Base-by-base conservation (phyloP, 1,140 invertebrate genomes). In the Zaprionus vittiger region DNA sequence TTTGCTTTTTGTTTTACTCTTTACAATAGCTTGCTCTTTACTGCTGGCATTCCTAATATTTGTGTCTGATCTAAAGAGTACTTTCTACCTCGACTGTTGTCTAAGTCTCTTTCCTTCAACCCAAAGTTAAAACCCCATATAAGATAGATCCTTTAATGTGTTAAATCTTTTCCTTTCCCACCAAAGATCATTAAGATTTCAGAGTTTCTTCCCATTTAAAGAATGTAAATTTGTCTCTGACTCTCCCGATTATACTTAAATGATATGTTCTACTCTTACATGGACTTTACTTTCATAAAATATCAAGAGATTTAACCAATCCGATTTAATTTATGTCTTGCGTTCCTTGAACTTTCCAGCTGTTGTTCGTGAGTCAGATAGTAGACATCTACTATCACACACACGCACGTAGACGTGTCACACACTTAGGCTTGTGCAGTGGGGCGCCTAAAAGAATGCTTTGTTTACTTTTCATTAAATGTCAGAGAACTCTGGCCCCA, bases 391-490 rank as follows among this genome's bases (percentile, higher is more conserved):
- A 31, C 55, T 24, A 26, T 60, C 54, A 59, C 41, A 59, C 59
- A 55, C 34, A 26, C 28, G 55, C 34, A 55, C 20, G 12, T 52
- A 5, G 11, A 52, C 9, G 2, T 52, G 20, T 22, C 47, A 52
- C 60, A 62, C 26, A 70, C 64, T 41, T 9, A 67, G 54, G 59
- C 70, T 70, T 70, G 70, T 74, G 68, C 70, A 79, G 72, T 47
- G 7, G 7, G 61, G 66, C 71, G 78, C 79, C 84, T 79, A 72
- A 74, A 80, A 87, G 83, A 77, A 89, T 74, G 81, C 79, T 75
- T 81, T 89, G 85, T 89, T 84, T 90, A 75, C 66, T 79, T 90
- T 89, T 81, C 84, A 89, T 89, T 89, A 89, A 73, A 72, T 69
- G 69, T 62, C 68, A 68, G 65, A 65, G 5, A 47, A 37, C 60